Percentiles rank a stretch among this genome's conserved stretches.
Conservation (phyloP, 2,797 vertebrate genomes). For the Cossypha caffra region DNA sequence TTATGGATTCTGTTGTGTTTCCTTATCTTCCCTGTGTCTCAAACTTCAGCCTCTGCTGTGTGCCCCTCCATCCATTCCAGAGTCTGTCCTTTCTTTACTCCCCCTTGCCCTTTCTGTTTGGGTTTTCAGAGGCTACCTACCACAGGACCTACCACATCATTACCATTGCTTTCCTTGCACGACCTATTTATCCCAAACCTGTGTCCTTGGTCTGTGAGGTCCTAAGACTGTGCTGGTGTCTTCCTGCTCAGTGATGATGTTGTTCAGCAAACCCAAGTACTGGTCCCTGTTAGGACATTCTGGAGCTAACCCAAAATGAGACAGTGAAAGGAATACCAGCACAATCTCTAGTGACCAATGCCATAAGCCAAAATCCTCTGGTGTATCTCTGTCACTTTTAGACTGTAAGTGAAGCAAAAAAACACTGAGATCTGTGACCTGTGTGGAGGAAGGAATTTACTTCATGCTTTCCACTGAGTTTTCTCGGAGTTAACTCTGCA, state of each 20-base stretch:
- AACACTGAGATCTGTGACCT: background rate
- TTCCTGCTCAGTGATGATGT: background rate
- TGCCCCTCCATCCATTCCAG: background rate
- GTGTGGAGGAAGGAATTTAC: background rate
- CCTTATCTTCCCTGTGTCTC: background rate
- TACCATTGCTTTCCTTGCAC: background rate
- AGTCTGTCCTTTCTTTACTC: background rate
- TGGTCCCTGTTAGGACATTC: background rate
- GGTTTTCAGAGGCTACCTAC: background rate
- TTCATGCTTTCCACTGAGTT: background rate
- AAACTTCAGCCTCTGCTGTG: background rate
- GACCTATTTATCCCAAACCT: background rate
- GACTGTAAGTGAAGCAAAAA: background rate
- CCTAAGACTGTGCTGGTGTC: background rate
- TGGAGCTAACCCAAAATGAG: background rate
- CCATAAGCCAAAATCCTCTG: background rate
- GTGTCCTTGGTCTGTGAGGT: background rate
- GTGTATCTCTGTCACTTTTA: background rate
- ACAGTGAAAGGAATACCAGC: background rate
- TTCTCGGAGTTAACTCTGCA: background rate
- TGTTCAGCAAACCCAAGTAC: background rate
- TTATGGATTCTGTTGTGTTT: background rate
- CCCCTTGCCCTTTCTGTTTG: background rate
- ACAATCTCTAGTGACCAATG: background rate
- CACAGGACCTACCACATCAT: background rate